Percentiles rank a stretch among this genome's conserved stretches.
These are phyloP conservation scores for Lates calcarifer DNA, from an alignment of 2,113 vertebrate species.

Conservation along the genomic window DNA sequence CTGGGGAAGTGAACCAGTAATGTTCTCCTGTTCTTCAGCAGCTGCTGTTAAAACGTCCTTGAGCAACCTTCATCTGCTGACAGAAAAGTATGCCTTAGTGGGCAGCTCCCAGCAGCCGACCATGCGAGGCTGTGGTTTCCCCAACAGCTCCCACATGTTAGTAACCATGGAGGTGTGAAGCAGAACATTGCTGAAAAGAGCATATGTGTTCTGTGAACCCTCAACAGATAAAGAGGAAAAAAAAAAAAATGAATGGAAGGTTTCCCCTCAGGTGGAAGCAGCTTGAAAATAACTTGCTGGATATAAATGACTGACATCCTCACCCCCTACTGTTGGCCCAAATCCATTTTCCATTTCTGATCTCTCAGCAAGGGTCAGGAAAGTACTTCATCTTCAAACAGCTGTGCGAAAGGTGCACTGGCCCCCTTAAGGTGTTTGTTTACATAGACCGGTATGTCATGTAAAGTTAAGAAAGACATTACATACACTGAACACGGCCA, in stretches of 20 bases:
- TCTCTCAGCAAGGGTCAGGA: slow-evolving; percentile 40
- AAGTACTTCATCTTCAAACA: slow-evolving; percentile 59
- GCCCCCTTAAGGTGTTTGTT: slow-evolving; percentile 40
- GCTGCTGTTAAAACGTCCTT: slow-evolving; percentile 50
- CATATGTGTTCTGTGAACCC: slow-evolving; percentile 36
- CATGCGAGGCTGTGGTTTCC: not conserved
- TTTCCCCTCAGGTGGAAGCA: slow-evolving; percentile 25
- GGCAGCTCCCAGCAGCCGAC: slow-evolving; percentile 3
- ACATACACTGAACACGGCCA: no score
- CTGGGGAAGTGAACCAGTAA: slow-evolving; percentile 25
- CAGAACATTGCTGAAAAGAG: slow-evolving; percentile 35
- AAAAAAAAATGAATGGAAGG: slow-evolving; percentile 19
- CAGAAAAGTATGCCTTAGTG: slow-evolving; percentile 20
- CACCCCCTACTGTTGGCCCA: slow-evolving; percentile 1
- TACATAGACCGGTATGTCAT: no score
- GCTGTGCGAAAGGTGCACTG: slow-evolving; percentile 35
- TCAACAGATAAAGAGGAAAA: slow-evolving; percentile 14
- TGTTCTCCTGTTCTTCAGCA: slow-evolving; percentile 24
- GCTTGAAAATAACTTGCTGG: slow-evolving; percentile 48
- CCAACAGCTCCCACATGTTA: slow-evolving; percentile 18
- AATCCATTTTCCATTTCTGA: slow-evolving; percentile 68
- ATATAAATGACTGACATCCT: slow-evolving; percentile 19
- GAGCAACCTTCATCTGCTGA: slow-evolving; percentile 47
- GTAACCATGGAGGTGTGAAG: slow-evolving; percentile 27
- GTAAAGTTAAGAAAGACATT: no score